Evolutionary conservation across 2,113 vertebrate species (phyloP), one percentile per base, ranked within the genome.

Genomic region (Syrrhaptes paradoxus): DNA sequence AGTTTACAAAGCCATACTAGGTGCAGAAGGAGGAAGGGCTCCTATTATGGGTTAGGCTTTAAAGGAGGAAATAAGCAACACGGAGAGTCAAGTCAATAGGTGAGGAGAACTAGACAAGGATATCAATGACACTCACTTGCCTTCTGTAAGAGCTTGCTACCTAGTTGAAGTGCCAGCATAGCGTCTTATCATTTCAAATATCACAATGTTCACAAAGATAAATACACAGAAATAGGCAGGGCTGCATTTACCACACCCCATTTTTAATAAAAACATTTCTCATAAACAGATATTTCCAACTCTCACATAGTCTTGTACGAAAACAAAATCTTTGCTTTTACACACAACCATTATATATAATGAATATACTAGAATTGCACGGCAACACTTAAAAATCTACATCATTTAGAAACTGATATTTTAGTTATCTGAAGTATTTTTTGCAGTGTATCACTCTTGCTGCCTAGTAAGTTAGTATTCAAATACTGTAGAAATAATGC

Each of bases 391-490:
- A 58, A 63, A 78, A 77, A 85, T 77, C 46, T 93, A 52, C 15
- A 63, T 90, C 83, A 92, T 92, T 90, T 95, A 94, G 71, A 76
- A 78, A 96, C 36, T 13, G 13, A 58, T 76, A 46, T 91, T 45
- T 95, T 83, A 88, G 22, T 77, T 93, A 84, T 62, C 38, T 76
- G 67, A 71, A 95, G 70, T 61, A 1, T 31, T 73, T 83, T 87
- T 79, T 85, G 80, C 76, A 93, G 45, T 41, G 25, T 80, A 48
- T 94, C 77, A 67, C 21, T 93, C 85, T 71, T 75, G 85, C 38
- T 89, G 87, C 58, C 89, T 89, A 94, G 15, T 82, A 97, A 68
- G 34, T 93, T 97, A 96, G 73, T 95, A 91, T 93, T 91, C 65
- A 97, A 93, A 96, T 79, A 85, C 17, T 75, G 91, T 24, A 95